Evolutionary conservation across 2,888 invertebrate genomes (phyloP).

Genomic region (Acanthococcus lagerstroemiae): DNA sequence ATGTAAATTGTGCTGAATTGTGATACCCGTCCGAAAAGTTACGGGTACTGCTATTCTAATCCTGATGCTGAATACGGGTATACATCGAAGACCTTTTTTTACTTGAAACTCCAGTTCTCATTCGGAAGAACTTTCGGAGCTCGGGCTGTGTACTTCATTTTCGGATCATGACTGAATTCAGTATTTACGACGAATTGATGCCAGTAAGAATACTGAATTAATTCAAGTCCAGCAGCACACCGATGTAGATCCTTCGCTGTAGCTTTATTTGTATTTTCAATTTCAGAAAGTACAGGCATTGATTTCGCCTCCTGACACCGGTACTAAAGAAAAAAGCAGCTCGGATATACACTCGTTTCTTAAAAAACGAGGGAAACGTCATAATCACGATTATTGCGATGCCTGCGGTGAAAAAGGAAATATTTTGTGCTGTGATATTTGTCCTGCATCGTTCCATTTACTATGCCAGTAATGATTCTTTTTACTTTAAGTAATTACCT

Average conservation of each 20-base stretch:
- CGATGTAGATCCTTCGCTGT: not conserved
- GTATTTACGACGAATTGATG: constrained; percentile 6
- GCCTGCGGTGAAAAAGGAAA: constrained; percentile 91
- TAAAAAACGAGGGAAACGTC: constrained; percentile 55
- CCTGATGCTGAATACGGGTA: too few relatives aligned
- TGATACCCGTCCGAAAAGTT: too few relatives aligned
- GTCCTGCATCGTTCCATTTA: constrained; percentile 91
- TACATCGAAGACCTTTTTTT: too few relatives aligned
- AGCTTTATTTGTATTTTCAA: not conserved
- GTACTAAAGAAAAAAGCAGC: not conserved
- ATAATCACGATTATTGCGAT: constrained; percentile 88
- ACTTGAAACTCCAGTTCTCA: too few relatives aligned
- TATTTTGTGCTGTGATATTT: constrained; percentile 88
- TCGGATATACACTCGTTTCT: not conserved
- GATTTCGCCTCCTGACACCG: not conserved
- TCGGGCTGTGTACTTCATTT: too few relatives aligned
- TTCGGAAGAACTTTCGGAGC: too few relatives aligned
- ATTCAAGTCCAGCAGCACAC: not conserved
- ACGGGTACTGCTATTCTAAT: too few relatives aligned
- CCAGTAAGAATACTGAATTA: constrained; percentile 10
- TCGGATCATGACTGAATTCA: constrained; percentile 4
- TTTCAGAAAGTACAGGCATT: constrained; percentile 13
- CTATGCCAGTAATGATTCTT: constrained; percentile 95
- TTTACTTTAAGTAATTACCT: too few relatives aligned
- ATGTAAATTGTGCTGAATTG: too few relatives aligned